Evolutionary conservation across 2,888 invertebrate genomes (phyloP).

Genomic region (Melolontha melolontha): DNA sequence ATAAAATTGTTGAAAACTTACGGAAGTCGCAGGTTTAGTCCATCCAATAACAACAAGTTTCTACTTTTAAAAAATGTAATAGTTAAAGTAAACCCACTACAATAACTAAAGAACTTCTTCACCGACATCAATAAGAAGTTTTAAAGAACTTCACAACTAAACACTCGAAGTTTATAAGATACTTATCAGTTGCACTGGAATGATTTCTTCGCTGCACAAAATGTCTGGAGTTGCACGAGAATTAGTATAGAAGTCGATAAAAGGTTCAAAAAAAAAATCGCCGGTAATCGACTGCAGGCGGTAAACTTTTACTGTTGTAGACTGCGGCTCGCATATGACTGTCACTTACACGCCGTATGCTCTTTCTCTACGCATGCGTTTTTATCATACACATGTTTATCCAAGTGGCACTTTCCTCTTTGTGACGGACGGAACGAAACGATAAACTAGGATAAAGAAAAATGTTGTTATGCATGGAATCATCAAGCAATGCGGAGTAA

Average conservation of each 20-base stretch:
- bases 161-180: no score
- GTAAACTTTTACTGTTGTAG: conserved; percentile 10
- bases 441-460: not conserved
- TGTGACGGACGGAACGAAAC: conserved; percentile 4
- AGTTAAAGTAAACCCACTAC: no score
- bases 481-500: not conserved
- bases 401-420: conserved; percentile 18
- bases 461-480: not conserved
- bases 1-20: no score
- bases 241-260: not conserved
- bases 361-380: conserved; percentile 47
- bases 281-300: not conserved
- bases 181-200: not conserved
- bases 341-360: conserved; percentile 50
- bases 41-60: no score
- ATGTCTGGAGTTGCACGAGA: not conserved
- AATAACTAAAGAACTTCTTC: no score
- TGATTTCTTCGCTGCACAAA: not conserved
- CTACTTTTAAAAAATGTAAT: no score
- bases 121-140: no score
- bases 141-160: no score
- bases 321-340: conserved; percentile 51
- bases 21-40: no score
- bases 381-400: conserved; percentile 23
- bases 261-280: conserved; percentile 10